Conservation (phyloP, 2,888 invertebrate genomes). For the Spodoptera picta region DNA sequence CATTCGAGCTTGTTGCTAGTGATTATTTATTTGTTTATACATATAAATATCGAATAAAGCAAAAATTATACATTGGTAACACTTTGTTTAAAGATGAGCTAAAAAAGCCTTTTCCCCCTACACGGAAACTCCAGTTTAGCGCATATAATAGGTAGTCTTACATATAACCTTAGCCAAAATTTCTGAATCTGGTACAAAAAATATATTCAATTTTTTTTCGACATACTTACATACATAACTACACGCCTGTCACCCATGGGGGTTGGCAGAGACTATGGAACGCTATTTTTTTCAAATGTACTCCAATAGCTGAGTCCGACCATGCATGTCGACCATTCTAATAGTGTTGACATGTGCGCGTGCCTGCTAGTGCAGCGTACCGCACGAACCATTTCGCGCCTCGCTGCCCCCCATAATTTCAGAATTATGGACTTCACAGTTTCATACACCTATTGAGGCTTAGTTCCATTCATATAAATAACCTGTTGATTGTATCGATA, state of each 20-base stretch:
- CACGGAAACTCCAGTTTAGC: no score
- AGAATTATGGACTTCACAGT: constrained; percentile 65
- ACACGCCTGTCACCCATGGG: no score
- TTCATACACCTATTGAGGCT: constrained; percentile 62
- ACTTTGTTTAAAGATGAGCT: no score
- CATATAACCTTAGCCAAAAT: no score
- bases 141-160: no score
- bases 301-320: constrained; percentile 58
- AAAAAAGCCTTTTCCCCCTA: no score
- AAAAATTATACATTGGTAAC: no score
- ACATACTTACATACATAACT: no score
- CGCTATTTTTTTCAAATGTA: constrained; percentile 64
- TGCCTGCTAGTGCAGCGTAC: constrained; percentile 56
- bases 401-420: constrained; percentile 78
- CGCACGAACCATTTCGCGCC: constrained; percentile 76
- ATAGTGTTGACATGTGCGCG: constrained; percentile 53
- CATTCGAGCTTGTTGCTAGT: constrained; percentile 1
- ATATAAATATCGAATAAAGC: no score
- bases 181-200: constrained; percentile 10
- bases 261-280: constrained; percentile 2
- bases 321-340: constrained; percentile 58
- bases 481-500: constrained; percentile 72
- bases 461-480: constrained; percentile 54
- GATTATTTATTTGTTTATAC: neutral
- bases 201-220: neutral